Evolutionary conservation across 2,797 vertebrate genomes (phyloP).

Genomic region (Myotis daubentonii): DNA sequence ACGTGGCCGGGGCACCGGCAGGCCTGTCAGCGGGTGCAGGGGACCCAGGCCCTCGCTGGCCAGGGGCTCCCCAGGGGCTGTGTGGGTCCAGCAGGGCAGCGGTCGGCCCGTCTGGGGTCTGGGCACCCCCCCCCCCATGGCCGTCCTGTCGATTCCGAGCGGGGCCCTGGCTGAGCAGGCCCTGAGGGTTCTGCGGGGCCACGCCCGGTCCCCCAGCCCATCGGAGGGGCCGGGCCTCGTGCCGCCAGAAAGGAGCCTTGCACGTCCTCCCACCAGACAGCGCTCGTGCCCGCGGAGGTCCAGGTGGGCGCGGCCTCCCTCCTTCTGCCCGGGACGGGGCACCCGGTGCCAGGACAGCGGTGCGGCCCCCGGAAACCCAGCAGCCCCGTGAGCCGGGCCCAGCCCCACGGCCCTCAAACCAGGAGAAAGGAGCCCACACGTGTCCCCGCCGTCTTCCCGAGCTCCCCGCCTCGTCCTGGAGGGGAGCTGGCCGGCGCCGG

Average conservation of each 20-base stretch:
- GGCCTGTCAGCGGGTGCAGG: not conserved
- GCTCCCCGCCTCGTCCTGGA: not conserved
- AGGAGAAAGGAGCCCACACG: accelerated
- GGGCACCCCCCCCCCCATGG: not conserved
- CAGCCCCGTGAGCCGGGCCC: not conserved
- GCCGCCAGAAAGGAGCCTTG: accelerated
- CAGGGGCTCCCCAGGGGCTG: not conserved
- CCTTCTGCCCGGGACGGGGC: not conserved
- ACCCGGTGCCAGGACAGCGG: not conserved
- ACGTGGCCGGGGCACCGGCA: accelerated
- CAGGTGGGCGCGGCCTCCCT: accelerated
- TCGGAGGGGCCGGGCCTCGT: not conserved
- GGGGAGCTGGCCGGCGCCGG: not conserved
- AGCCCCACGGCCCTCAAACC: not conserved
- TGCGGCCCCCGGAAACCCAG: not conserved
- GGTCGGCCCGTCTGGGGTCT: not conserved
- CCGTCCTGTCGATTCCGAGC: not conserved
- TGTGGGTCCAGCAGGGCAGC: not conserved
- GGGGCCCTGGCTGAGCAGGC: too few species aligned
- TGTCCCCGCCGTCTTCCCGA: too few species aligned
- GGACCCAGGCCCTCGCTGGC: too few species aligned
- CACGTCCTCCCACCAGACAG: not conserved
- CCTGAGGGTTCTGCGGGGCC: not conserved
- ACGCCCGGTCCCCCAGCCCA: accelerated
- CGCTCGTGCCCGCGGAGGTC: not conserved